These are phyloP conservation scores for Serinus canaria DNA, from an alignment of 2,113 vertebrate species.

Conservation along the genomic window DNA sequence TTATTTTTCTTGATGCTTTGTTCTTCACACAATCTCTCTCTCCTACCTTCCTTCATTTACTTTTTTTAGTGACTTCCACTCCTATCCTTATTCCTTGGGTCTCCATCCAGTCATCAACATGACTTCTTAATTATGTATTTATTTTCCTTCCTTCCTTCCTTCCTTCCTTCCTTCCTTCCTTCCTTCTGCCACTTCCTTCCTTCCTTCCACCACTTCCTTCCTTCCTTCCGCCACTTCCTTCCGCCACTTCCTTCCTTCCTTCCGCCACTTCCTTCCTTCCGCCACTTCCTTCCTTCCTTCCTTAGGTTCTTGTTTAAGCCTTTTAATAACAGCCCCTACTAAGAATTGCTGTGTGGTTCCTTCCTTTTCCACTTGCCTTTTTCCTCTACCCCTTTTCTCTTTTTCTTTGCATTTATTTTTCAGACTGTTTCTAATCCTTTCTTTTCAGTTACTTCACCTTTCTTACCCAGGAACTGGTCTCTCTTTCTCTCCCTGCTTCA, in stretches of 20 bases:
- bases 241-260: no score
- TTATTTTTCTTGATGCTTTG: neutral
- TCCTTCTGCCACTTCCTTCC: no score
- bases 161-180: neutral
- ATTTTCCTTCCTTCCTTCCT: no score
- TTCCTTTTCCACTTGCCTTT: neutral
- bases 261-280: neutral
- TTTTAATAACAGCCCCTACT: neutral
- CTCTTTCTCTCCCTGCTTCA: neutral
- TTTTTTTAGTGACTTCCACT: neutral
- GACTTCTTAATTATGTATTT: neutral
- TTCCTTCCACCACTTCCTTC: neutral
- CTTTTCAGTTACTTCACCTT: neutral
- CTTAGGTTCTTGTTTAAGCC: neutral
- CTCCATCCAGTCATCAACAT: neutral
- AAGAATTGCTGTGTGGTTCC: neutral
- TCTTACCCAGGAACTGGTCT: neutral
- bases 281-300: no score
- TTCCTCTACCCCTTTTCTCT: rapidly evolving
- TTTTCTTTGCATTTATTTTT: neutral
- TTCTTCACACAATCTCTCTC: neutral
- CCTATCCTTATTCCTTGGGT: neutral
- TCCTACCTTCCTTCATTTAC: neutral
- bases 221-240: no score
- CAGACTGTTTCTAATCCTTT: neutral